Percentiles rank a stretch among this genome's conserved stretches.
These are phyloP conservation scores for Sciurus niger DNA, from an alignment of 2,113 vertebrate genomes.

Conservation along the genomic window DNA sequence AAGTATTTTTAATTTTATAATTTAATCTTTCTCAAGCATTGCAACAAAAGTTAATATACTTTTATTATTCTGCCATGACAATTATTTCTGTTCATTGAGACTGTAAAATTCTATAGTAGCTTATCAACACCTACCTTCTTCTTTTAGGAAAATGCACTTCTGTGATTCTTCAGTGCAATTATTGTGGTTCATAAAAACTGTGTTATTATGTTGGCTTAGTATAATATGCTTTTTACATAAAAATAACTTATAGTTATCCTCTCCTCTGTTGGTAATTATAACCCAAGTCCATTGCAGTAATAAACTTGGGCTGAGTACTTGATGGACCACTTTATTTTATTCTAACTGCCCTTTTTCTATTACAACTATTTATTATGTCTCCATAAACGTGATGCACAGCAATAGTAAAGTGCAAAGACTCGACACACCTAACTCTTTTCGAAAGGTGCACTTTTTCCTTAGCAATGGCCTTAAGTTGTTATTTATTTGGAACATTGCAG, in stretches of 20 bases:
- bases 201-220: slow-evolving; percentile 79
- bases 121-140: slow-evolving; percentile 78
- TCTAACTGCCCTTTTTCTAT: slow-evolving; percentile 80
- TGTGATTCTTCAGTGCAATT: slow-evolving; percentile 77
- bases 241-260: slow-evolving; percentile 82
- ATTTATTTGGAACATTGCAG: slow-evolving; percentile 24
- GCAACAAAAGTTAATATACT: slow-evolving; percentile 70
- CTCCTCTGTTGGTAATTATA: slow-evolving; percentile 81
- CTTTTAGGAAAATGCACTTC: slow-evolving; percentile 76
- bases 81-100: slow-evolving; percentile 79
- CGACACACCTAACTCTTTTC: slow-evolving; percentile 32
- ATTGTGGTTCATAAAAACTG: slow-evolving; percentile 79
- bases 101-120: slow-evolving; percentile 74
- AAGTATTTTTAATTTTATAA: slow-evolving; percentile 72
- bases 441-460: background rate
- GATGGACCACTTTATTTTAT: slow-evolving; percentile 82
- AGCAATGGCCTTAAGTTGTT: background rate
- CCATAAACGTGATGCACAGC: slow-evolving; percentile 77
- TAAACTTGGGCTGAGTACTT: slow-evolving; percentile 81
- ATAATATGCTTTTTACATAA: slow-evolving; percentile 81
- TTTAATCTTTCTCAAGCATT: slow-evolving; percentile 75
- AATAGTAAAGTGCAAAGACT: slow-evolving; percentile 46
- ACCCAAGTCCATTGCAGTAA: slow-evolving; percentile 75
- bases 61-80: slow-evolving; percentile 73
- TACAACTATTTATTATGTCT: slow-evolving; percentile 78